phyloP scores from a whole-genome alignment of 2,113 vertebrate species.

The Procavia capensis region DNA sequence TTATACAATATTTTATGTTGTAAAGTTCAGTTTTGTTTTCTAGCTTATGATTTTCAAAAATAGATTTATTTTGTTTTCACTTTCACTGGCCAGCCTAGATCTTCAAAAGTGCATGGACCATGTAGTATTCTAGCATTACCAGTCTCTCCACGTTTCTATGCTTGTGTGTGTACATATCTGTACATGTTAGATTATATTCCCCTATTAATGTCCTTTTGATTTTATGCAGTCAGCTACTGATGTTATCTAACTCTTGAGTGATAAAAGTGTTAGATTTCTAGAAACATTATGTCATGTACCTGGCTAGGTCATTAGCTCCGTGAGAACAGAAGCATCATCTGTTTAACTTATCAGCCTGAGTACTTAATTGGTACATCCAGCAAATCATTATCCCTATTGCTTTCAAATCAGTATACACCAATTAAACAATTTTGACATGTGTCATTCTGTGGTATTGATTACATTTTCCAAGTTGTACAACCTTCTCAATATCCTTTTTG shows the following conservation, averaged over 20 bases:
- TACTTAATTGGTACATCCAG: not conserved
- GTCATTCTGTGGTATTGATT: not conserved
- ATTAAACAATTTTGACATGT: not conserved
- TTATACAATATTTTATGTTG: not conserved
- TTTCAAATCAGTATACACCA: not conserved
- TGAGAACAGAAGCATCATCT: not conserved
- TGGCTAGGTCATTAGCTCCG: not conserved
- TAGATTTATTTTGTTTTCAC: not conserved
- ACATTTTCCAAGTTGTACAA: not conserved
- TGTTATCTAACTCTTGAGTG: not conserved
- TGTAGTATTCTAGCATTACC: not conserved
- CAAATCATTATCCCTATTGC: no score
- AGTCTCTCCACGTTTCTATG: not conserved
- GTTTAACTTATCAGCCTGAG: not conserved
- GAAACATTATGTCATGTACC: not conserved
- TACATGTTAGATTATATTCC: not conserved
- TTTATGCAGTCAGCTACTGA: not conserved
- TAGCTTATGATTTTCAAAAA: not conserved
- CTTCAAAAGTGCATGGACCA: not conserved
- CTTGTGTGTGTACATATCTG: not conserved
- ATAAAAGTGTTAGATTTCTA: not conserved
- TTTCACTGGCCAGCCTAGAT: not conserved
- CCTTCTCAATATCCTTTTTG: not conserved
- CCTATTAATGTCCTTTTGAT: not conserved
- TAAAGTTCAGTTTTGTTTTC: not conserved